Evolutionary conservation across 2,113 vertebrate species (phyloP).

Genomic region (Ciconia maguari): DNA sequence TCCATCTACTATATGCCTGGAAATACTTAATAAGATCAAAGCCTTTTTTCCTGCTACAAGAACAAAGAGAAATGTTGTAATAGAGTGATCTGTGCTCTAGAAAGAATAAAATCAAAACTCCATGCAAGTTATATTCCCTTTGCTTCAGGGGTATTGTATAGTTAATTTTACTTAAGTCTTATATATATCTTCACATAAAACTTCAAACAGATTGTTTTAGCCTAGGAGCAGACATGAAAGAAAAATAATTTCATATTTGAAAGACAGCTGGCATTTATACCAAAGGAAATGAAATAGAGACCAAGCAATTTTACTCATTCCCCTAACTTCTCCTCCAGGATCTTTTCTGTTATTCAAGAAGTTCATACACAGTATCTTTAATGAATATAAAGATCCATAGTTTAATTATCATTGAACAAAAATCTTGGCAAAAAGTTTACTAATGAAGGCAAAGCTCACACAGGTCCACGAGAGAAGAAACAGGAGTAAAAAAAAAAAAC

Average conservation of each 20-base stretch:
- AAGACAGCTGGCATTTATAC: slow-evolving; percentile 55
- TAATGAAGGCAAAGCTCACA: not conserved
- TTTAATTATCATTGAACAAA: not conserved
- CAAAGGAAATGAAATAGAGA: slow-evolving; percentile 67
- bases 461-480: not conserved
- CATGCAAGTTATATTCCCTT: slow-evolving; percentile 68
- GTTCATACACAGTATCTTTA: not conserved
- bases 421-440: slow-evolving; percentile 45
- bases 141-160: slow-evolving; percentile 42
- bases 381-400: not conserved
- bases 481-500: not conserved
- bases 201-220: slow-evolving; percentile 63
- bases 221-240: slow-evolving; percentile 59
- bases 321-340: not conserved
- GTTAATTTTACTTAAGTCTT: slow-evolving; percentile 69
- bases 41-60: slow-evolving; percentile 76
- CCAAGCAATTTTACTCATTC: slow-evolving; percentile 24
- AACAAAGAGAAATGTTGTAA: slow-evolving; percentile 87
- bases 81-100: slow-evolving; percentile 66
- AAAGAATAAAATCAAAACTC: slow-evolving; percentile 79
- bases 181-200: slow-evolving; percentile 49
- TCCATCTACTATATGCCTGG: slow-evolving; percentile 82
- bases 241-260: slow-evolving; percentile 67
- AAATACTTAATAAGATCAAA: slow-evolving; percentile 96
- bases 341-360: not conserved